phyloP scores from a whole-genome alignment of 1,140 invertebrate species.

The Wiebesia pumilae region DNA sequence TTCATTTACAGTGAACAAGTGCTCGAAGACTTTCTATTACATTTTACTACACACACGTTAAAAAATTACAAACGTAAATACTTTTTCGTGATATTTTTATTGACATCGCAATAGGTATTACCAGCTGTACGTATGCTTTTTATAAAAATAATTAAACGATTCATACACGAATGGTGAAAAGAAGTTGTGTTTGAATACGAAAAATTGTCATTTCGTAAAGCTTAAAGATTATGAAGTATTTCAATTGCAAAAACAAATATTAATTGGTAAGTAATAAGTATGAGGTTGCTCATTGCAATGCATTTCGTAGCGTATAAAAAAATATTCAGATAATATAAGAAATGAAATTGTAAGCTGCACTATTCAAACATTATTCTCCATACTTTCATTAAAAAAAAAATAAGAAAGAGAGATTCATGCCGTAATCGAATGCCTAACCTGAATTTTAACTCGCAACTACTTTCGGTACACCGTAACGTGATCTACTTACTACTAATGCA shows the following conservation, averaged over 20 bases:
- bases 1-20: background rate
- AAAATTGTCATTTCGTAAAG: background rate
- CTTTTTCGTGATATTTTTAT: background rate
- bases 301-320: background rate
- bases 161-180: background rate
- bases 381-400: background rate
- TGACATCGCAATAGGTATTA: background rate
- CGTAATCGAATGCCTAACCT: background rate
- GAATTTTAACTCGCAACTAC: background rate
- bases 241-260: background rate
- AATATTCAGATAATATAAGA: background rate
- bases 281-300: background rate
- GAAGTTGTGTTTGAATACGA: too few species aligned
- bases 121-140: background rate
- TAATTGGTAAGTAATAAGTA: background rate
- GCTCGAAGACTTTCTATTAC: background rate
- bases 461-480: constrained; percentile 37
- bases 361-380: background rate
- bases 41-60: background rate
- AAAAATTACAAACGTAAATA: background rate
- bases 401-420: background rate
- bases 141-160: background rate
- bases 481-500: constrained; percentile 43
- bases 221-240: background rate
- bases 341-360: background rate